Evolutionary conservation across 2,113 vertebrate genomes (phyloP).

Genomic region (Neolamprologus sp.): DNA sequence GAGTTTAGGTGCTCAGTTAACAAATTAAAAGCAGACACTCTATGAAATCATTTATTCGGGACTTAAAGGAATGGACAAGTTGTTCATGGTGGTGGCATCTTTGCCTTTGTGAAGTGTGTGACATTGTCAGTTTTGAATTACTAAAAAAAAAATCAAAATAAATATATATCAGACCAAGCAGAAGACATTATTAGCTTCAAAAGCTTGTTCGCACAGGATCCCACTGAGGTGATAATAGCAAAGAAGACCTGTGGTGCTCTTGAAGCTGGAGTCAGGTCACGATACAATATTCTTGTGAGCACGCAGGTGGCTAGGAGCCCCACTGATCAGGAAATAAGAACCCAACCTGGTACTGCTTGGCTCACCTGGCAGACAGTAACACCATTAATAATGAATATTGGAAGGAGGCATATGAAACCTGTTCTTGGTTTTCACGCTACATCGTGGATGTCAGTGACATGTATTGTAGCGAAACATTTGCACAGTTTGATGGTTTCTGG

Average conservation of each 20-base stretch:
- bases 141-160: not conserved
- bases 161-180: not conserved
- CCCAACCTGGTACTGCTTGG: not conserved
- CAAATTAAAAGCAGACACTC: not conserved
- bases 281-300: not conserved
- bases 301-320: constrained; percentile 8
- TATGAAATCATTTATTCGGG: not conserved
- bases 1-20: not conserved
- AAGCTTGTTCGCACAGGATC: not conserved
- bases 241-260: not conserved
- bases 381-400: constrained; percentile 28
- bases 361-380: constrained; percentile 25
- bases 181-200: not conserved
- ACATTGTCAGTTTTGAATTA: not conserved
- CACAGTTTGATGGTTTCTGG: not conserved
- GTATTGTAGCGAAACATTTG: not conserved
- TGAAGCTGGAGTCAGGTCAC: not conserved
- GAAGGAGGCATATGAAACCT: not conserved
- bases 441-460: not conserved
- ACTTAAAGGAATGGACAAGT: not conserved
- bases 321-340: constrained; percentile 43
- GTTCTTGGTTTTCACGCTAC: not conserved
- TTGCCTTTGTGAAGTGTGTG: not conserved
- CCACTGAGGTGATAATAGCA: constrained; percentile 40
- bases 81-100: not conserved